phyloP scores from a whole-genome alignment of 2,797 vertebrate species.

The Rhinophrynus dorsalis region DNA sequence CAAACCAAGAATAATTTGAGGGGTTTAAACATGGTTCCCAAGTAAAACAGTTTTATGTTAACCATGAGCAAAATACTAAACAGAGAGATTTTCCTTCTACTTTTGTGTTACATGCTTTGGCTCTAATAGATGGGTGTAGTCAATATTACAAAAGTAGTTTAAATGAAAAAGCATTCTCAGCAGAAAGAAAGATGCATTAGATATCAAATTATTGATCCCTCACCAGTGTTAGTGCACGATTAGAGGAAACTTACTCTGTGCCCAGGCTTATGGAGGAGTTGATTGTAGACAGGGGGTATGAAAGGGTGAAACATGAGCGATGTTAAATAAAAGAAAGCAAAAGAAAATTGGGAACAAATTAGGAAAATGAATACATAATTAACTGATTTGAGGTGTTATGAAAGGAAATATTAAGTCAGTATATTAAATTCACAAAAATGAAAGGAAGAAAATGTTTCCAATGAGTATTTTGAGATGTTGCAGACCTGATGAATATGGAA shows the following conservation, averaged over 20 bases:
- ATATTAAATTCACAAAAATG: conserved; percentile 38
- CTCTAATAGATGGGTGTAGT: background rate
- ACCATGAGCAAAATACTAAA: too few relatives aligned
- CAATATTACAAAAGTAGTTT: background rate
- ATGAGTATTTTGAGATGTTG: background rate
- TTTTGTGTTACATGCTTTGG: too few relatives aligned
- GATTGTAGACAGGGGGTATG: conserved; percentile 81
- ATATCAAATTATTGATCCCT: conserved; percentile 59
- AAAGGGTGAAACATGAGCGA: conserved; percentile 79
- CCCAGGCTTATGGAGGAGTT: conserved; percentile 91
- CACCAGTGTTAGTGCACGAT: conserved; percentile 67
- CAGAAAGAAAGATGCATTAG: conserved; percentile 10
- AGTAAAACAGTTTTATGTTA: too few relatives aligned
- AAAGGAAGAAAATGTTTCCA: conserved; percentile 15
- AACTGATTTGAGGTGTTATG: conserved; percentile 68
- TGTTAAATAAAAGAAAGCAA: conserved; percentile 76
- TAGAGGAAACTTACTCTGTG: conserved; percentile 96
- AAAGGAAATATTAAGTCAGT: conserved; percentile 64
- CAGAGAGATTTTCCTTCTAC: too few relatives aligned
- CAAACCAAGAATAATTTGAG: too few relatives aligned
- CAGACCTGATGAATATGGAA: too few relatives aligned
- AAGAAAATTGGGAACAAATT: conserved; percentile 60
- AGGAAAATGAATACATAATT: conserved; percentile 79
- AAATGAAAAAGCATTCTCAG: background rate
- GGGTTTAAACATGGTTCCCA: too few relatives aligned